Evolutionary conservation across 2,113 vertebrate species (phyloP), one percentile per base, ranked within the genome.

Genomic region (Lipophrys pholis): DNA sequence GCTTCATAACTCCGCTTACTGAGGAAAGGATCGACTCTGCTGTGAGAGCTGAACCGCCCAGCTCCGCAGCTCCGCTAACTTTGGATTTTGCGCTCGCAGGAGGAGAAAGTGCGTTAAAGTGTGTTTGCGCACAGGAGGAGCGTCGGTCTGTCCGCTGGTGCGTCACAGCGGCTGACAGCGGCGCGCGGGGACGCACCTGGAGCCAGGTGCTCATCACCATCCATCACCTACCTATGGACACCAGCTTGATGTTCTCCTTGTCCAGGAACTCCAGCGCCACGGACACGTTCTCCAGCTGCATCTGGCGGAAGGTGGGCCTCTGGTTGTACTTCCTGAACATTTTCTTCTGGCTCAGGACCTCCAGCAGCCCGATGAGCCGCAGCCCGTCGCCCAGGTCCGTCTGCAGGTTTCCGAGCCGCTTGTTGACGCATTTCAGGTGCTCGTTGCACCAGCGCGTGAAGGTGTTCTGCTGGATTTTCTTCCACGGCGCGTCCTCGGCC

Each of bases 201-300:
- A 30, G 21, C 21, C 21, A 30, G 21, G 21, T 30, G 21, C 72
- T 73, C 81, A 81, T 76, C 60, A 4, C 45, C n/a, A 9, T 3
- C 3, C 3, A 8, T 3, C 11, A 92, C 95, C 80, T 72, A 96
- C 95, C 95, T 80, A 96, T 96, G 41, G 95, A 95, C 84, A 96
- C 95, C 69, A 96, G 92, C 86, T 95, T 95, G 81, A 96, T 96
- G 86, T 92, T 95, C 86, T 96, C 95, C 73, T 92, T 90, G 87
- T 96, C 95, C 81, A 96, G 88, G 87, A 96, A 96, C 91, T 96
- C 95, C 84, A 96, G 87, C 0, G 94, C 95, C 92, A 95, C 95
- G 8, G 95, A 95, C 76, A 96, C 95, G 90, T 96, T 96, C 91
- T 95, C 95, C 91, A 96, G 93, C 90, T 95, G 95, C 95, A 96